phyloP scores from a whole-genome alignment of 2,113 vertebrate genomes.

The Pristiophorus japonicus region DNA sequence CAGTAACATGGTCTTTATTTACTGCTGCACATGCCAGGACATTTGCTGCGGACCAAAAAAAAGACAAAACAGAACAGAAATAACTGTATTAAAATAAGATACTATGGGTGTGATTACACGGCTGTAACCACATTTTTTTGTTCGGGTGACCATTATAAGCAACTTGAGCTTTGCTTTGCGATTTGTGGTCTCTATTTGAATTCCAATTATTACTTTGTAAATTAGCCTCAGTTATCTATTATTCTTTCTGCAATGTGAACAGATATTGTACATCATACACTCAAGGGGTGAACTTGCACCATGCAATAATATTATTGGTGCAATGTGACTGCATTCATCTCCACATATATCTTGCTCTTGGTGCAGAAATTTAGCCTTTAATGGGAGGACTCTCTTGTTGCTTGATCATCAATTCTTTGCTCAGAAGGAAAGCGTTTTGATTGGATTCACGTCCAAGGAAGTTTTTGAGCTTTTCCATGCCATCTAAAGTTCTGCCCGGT shows the following conservation, averaged over 20 bases:
- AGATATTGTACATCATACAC: neutral
- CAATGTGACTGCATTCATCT: neutral
- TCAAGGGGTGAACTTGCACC: neutral
- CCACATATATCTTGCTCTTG: neutral
- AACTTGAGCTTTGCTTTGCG: neutral
- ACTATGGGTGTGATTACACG: neutral
- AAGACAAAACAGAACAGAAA: neutral
- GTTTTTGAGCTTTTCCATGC: conserved; percentile 77
- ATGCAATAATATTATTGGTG: neutral
- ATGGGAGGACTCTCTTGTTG: neutral
- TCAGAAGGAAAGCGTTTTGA: conserved; percentile 80
- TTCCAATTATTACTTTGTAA: neutral
- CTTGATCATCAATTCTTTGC: conserved; percentile 68
- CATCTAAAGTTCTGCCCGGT: conserved; percentile 80
- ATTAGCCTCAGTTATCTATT: neutral
- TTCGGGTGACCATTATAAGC: neutral
- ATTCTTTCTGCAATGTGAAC: neutral
- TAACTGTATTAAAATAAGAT: neutral
- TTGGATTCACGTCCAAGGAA: conserved; percentile 76
- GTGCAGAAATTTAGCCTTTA: neutral
- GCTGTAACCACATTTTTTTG: neutral
- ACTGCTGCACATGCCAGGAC: neutral
- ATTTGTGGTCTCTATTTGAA: neutral
- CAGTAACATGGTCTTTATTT: neutral
- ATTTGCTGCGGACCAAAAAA: neutral